Evolutionary conservation across 2,113 vertebrate species (phyloP).

Genomic region (Axis porcinus): DNA sequence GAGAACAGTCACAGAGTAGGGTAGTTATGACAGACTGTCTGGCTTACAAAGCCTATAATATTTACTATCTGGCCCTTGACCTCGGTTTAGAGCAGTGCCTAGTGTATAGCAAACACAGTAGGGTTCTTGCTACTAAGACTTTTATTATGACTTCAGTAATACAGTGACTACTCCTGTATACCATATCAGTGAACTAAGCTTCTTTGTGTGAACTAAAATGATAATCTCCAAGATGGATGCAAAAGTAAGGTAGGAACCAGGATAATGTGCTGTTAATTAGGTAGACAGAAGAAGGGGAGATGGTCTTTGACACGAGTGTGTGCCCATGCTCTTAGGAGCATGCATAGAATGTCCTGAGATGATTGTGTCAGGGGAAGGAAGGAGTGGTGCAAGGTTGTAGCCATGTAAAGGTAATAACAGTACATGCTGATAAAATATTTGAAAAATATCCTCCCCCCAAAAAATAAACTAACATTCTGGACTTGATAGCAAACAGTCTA

Average conservation of each 20-base stretch:
- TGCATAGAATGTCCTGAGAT: no score
- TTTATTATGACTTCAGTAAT: neutral
- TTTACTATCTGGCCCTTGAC: neutral
- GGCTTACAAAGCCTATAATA: neutral
- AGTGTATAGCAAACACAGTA: neutral
- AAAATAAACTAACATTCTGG: neutral
- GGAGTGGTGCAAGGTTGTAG: neutral
- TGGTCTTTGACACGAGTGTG: neutral
- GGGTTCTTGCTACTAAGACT: neutral
- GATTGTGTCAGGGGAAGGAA: neutral
- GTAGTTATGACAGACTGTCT: neutral
- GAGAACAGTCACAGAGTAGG: neutral
- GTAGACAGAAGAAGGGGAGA: neutral
- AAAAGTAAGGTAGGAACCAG: neutral
- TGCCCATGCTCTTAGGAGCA: neutral
- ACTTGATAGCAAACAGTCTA: neutral
- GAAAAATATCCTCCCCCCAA: fast-evolving
- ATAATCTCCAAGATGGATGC: neutral
- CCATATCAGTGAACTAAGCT: neutral
- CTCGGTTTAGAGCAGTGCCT: neutral
- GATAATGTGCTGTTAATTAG: neutral
- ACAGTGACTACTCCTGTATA: fast-evolving
- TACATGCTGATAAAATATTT: neutral
- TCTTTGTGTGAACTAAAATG: neutral
- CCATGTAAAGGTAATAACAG: neutral